Conservation (phyloP, 2,113 vertebrate species). For the Onychostruthus taczanowskii region DNA sequence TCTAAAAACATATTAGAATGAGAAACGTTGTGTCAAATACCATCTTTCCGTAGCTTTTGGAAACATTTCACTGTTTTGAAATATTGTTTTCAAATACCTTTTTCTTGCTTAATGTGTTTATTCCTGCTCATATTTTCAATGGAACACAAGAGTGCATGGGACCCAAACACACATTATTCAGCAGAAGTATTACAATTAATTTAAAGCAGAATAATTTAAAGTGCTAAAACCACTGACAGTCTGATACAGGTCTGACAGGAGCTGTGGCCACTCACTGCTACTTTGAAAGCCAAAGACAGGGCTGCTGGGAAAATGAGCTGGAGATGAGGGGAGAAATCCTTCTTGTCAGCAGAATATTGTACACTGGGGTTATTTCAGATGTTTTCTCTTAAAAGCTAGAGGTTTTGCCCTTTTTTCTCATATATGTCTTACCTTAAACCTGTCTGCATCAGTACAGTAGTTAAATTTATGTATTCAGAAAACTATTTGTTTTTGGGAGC, state of each 20-base stretch:
- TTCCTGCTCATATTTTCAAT: background rate
- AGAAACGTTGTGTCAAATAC: background rate
- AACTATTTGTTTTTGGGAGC: background rate
- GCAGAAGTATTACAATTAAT: background rate
- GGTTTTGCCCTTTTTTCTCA: background rate
- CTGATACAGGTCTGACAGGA: background rate
- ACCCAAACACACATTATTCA: background rate
- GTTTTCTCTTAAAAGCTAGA: background rate
- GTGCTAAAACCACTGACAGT: background rate
- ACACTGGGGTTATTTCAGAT: background rate
- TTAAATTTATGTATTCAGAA: background rate
- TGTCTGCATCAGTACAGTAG: background rate
- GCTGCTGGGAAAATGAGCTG: background rate
- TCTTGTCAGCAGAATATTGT: background rate
- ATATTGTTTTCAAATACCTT: background rate
- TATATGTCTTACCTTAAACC: background rate
- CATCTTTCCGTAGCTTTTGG: background rate
- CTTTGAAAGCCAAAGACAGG: background rate
- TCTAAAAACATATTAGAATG: background rate
- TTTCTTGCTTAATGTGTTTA: background rate
- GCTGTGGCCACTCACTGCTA: background rate
- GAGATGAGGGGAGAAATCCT: background rate
- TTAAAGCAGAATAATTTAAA: background rate
- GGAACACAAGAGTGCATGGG: rapidly evolving
- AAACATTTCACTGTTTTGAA: background rate